Base-by-base conservation (phyloP, 1,140 invertebrate genomes). In the Eciton burchellii region DNA sequence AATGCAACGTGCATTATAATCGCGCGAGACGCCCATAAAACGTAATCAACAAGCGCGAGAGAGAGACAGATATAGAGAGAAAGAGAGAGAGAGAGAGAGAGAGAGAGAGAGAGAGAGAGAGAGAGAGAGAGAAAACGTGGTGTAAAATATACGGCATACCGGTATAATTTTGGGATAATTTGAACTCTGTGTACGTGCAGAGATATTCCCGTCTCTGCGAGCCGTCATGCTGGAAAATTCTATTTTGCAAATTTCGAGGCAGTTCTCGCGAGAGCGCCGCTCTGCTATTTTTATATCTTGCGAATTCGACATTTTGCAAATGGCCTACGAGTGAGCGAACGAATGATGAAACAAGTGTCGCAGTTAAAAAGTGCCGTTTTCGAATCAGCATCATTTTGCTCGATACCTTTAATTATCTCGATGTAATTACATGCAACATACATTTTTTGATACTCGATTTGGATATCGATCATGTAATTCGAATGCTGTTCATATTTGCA, bases 131-230 rank as follows among this genome's bases (percentile, higher is more conserved):
- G 49, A 49, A 57, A 83, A 54, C 26, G 24, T n/a, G 12, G 26
- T 52, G n/a, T 71, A 56, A 49, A 63, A 43, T 49, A 52, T 79
- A 79, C 73, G 35, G 21, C 16, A 26, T 63, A 47, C 29, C 19
- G 49, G 63, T 79, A 63, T 68, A 86, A 84, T 84, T 72, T 84
- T 70, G 35, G n/a, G 66, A 60, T 70, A 85, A 79, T 83, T 68
- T 66, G 41, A 71, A 76, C 66, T 79, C 74, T 70, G 63, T 70
- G 24, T 79, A 70, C 52, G 63, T 49, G 52, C 63, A 79, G 63
- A 79, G 70, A 79, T 79, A 79, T 79, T 79, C 52, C 21, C 74
- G n/a, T 79, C 63, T 76, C 73, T 76, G 59, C 35, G 16, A 68
- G 35, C 26, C 35, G 63, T 56, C 74, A 29, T 49, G 49, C 74